Conservation (phyloP, 2,797 vertebrate species). For the Parauchenoglanis ngamensis region DNA sequence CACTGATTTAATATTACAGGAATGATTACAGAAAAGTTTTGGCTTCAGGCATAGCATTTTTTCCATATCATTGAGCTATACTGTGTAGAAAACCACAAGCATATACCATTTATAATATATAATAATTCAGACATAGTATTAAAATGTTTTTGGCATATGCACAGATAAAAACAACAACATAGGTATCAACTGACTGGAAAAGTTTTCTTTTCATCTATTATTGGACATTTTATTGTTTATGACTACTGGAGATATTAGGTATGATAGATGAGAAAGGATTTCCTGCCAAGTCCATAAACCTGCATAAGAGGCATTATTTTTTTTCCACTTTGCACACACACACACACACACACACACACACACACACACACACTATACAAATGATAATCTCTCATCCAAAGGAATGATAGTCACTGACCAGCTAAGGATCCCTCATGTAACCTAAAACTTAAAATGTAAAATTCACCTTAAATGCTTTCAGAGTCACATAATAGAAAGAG, state of each 20-base stretch:
- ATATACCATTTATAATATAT: conserved; percentile 16
- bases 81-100: conserved; percentile 19
- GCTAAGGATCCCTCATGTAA: background rate
- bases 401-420: conserved; percentile 3
- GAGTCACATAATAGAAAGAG: background rate
- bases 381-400: background rate
- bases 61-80: conserved; percentile 45
- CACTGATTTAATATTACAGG: background rate
- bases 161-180: background rate
- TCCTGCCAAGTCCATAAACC: conserved; percentile 33
- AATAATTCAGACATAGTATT: conserved; percentile 32
- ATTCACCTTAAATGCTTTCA: background rate
- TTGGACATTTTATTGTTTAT: conserved; percentile 29
- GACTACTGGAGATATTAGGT: conserved; percentile 23
- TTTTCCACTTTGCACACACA: background rate
- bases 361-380: background rate
- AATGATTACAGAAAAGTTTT: background rate
- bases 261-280: conserved; percentile 35
- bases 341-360: conserved; percentile 4
- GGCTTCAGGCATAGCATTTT: background rate
- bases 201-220: conserved; percentile 14
- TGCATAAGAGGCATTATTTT: background rate
- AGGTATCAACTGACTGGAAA: conserved; percentile 28
- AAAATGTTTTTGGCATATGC: conserved; percentile 15
- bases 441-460: background rate